These are phyloP conservation scores for Polyommatus icarus DNA, from an alignment of 2,888 invertebrate species.

Conservation along the genomic window DNA sequence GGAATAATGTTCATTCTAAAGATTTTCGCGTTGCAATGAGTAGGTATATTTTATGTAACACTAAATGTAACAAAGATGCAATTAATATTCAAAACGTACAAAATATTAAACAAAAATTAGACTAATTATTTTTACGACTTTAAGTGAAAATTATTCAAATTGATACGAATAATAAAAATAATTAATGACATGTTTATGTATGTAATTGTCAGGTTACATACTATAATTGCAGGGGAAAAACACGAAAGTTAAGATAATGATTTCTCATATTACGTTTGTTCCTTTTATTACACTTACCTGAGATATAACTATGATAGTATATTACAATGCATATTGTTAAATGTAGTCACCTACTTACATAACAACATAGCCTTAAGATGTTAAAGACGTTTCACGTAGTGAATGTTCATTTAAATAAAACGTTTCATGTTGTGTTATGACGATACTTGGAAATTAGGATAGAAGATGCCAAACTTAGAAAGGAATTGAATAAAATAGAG, in stretches of 20 bases:
- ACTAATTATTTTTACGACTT: conserved; percentile 9
- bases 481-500: no score
- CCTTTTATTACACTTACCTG: background rate
- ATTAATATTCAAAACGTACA: background rate
- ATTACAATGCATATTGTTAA: conserved; percentile 6
- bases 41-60: no score
- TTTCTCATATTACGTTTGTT: conserved; percentile 22
- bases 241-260: conserved; percentile 19
- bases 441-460: no score
- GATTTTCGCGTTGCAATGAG: no score
- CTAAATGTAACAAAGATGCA: background rate
- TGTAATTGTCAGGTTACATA: conserved; percentile 15
- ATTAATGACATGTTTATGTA: conserved; percentile 27
- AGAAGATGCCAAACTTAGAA: no score
- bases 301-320: background rate
- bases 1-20: no score
- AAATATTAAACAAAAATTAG: conserved; percentile 1
- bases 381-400: background rate
- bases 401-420: no score
- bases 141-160: conserved; percentile 28
- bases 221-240: conserved; percentile 11
- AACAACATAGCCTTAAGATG: background rate
- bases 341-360: conserved; percentile 9
- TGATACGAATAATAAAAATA: conserved; percentile 23
- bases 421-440: no score